Evolutionary conservation across 2,113 vertebrate species (phyloP), one percentile per base, ranked within the genome.

Genomic region (Chloebia gouldiae): DNA sequence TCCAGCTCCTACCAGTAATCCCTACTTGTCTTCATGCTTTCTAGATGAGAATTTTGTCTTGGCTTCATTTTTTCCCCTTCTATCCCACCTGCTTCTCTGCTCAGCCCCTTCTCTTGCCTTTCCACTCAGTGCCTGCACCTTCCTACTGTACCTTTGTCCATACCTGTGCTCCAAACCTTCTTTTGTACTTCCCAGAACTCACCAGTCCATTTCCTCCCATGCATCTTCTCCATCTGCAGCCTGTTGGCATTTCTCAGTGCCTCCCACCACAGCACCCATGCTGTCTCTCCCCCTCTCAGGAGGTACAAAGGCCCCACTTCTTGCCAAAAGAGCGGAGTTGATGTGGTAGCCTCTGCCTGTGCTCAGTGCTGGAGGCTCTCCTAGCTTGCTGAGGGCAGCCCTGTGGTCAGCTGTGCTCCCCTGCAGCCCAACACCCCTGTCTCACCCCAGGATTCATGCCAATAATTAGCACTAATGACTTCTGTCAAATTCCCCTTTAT

Each of bases 301-400:
- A 49, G 5, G 9, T 9, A 8, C 23, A 30, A 35, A 31, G 18
- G 8, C 11, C 42, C 23, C 31, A 6, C 11, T 64, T 54, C 33
- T 75, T 47, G 35, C 61, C 2, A 0, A 59, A 59, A 61, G 42
- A 6, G 2, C 0, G 0, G 42, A 16, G 24, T 6, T 3, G 4
- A 2, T 28, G 20, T 27, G 22, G 15, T 73, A 54, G 18, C 33
- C 45, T 37, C 53, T 70, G 35, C 45, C 72, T 57, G 7, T 73
- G 61, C 61, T 45, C 40, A 2, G 5, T 23, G 13, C 84, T 33
- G 70, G 64, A 65, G 0, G 1, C 63, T 72, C 70, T 70, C 3
- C 1, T 33, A 56, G 10, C 60, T 56, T 22, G 30, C 44, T 44
- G n/a, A 49, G 3, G 44, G 50, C 69, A 86, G 81, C 5, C 2